Evolutionary conservation across 2,113 vertebrate species (phyloP), one percentile per base, ranked within the genome.

Genomic region (Ancistrus triradiatus): DNA sequence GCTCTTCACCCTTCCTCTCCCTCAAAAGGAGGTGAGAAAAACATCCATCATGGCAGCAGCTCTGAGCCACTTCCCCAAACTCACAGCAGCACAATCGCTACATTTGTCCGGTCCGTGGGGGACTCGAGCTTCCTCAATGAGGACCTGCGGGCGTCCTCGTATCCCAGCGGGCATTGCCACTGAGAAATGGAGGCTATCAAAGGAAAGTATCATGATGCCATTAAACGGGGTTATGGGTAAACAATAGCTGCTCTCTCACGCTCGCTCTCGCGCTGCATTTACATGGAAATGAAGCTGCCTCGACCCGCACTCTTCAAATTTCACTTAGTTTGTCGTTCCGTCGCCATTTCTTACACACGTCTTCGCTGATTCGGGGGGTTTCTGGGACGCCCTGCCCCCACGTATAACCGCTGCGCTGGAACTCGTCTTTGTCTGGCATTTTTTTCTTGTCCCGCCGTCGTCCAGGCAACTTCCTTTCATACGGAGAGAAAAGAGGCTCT

Each of bases 161-260:
- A n/a, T 82, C 77, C 38, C 51, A 47, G 72, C 75, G 74, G 79
- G 77, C 78, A 42, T 75, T 75, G 76, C 84, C 83, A 86, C 85
- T 85, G 83, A 86, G 83, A 80, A 85, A 82, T 68, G 6, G 86
- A 83, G 84, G 74, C 76, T 84, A 85, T 86, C 83, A 88, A 87
- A 85, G 81, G 75, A 70, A 80, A 81, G 86, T 85, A 86, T 87
- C 85, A 79, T 76, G 81, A 83, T 74, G 78, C 80, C 82, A 83
- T 79, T 76, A 74, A 73, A 80, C 74, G 79, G 81, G 78, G 79
- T 77, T 80, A 80, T 70, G 77, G 80, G 79, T 84, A 85, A 86
- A 86, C 84, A 87, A 87, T 86, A 80, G 64, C 2, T 13, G 74
- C 68, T 65, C 75, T 22, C 19, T 47, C 18, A 19, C 43, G 2